Percentiles rank a stretch among this genome's conserved stretches.
Conservation (phyloP, 2,888 invertebrate species). For the Pseudococcus jackbeardsleyi region DNA sequence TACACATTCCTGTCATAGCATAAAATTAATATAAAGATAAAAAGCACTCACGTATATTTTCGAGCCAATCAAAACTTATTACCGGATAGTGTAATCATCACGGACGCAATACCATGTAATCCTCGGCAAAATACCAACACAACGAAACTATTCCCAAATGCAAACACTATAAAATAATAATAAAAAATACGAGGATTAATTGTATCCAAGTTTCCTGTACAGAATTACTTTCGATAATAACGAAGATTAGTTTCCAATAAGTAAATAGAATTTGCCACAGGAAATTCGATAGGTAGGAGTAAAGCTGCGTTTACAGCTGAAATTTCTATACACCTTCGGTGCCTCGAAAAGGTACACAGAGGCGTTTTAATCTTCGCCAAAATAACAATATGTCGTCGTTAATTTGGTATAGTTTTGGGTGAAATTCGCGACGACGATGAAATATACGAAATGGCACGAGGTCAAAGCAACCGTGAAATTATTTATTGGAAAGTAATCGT, state of each 20-base stretch:
- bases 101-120: slow-evolving; percentile 84
- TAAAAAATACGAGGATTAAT: slow-evolving; percentile 25
- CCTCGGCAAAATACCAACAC: slow-evolving; percentile 81
- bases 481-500: slow-evolving; percentile 45
- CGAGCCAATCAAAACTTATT: slow-evolving; percentile 59
- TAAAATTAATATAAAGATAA: neutral
- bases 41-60: neutral
- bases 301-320: neutral
- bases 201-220: neutral
- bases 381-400: slow-evolving; percentile 44
- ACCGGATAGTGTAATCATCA: slow-evolving; percentile 82
- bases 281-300: neutral
- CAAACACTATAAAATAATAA: slow-evolving; percentile 76
- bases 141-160: slow-evolving; percentile 79
- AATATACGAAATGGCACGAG: slow-evolving; percentile 40
- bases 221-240: neutral
- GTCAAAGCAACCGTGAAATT: slow-evolving; percentile 46
- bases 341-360: neutral
- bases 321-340: neutral
- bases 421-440: slow-evolving; percentile 1
- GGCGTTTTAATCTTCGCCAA: slow-evolving; percentile 37
- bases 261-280: neutral
- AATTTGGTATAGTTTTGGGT: neutral
- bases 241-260: slow-evolving; percentile 46
- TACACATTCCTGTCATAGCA: slow-evolving; percentile 77